Evolutionary conservation across 1,140 invertebrate species (phyloP), one percentile per base, ranked within the genome.

Genomic region (Parasteatoda tepidariorum): DNA sequence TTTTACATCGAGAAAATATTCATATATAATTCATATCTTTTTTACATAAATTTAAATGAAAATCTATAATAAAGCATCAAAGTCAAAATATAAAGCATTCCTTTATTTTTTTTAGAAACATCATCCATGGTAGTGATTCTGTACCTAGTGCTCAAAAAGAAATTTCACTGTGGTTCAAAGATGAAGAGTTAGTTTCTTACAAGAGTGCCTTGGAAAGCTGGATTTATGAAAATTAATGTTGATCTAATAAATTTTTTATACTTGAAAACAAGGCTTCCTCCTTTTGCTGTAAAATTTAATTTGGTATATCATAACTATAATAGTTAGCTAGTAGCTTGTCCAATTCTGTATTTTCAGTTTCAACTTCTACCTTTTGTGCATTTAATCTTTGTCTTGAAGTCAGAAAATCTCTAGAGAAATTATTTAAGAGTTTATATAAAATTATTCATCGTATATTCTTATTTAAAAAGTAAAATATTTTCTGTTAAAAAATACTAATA

Each of bases 101-200:
- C n/a, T 38, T 7, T 38, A 33, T 87, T 87, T 22, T n/a, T 76
- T 61, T 48, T 86, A 94, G 97, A 85, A 99, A 99, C 89, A 96
- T 98, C 82, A 93, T 96, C 85, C 97, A 99, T 88, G 97, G 97
- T 22, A 98, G 97, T 22, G 98, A 99, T 89, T 92, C 95, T 61
- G 96, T 99, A 22, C 97, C 98, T 86, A 96, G 95, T 24, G 98
- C 98, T 22, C 94, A 98, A 6, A 97, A 96, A 87, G 98, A 99
- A 92, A 99, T 99, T 86, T 92, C 90, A 62, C 91, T 99, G 54
- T 99, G 98, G 98, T 99, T 99, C 89, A 94, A 92, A 79, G 92
- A 94, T 76, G 94, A 96, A 86, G 98, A 99, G 90, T 89, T 97
- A 11, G 91, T 95, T 74, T 91, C 93, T 85, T 98, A 96, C 94